Percentiles rank a stretch among this genome's conserved stretches.
These are phyloP conservation scores for Venturia canescens DNA, from an alignment of 1,140 invertebrate species.

Conservation along the genomic window DNA sequence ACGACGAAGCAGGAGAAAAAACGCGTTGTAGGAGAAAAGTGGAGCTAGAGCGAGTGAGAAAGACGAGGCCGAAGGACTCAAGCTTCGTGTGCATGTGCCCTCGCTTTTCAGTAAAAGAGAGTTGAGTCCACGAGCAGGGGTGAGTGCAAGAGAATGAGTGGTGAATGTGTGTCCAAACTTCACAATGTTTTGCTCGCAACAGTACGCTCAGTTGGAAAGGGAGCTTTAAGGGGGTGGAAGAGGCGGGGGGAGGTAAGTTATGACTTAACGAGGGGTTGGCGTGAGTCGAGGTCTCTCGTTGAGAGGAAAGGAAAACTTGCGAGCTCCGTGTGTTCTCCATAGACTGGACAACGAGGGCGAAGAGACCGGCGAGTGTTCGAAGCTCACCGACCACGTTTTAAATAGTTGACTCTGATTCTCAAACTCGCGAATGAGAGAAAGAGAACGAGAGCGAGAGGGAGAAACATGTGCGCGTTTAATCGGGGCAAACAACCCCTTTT, in stretches of 20 bases:
- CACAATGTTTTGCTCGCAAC: slow-evolving; percentile 11
- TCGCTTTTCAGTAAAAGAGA: neutral
- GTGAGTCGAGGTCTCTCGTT: slow-evolving; percentile 61
- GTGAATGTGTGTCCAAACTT: slow-evolving; percentile 18
- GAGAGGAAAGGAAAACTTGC: slow-evolving; percentile 24
- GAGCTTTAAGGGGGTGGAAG: neutral
- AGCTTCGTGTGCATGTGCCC: slow-evolving; percentile 31
- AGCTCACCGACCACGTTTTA: slow-evolving; percentile 61
- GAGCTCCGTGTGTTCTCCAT: slow-evolving; percentile 57
- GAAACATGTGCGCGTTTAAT: slow-evolving; percentile 32
- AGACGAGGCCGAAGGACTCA: slow-evolving; percentile 9
- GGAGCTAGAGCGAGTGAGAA: neutral
- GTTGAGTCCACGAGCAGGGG: neutral
- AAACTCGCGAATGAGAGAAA: slow-evolving; percentile 2
- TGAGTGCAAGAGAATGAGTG: slow-evolving; percentile 15
- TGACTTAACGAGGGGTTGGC: slow-evolving; percentile 76
- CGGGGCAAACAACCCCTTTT: slow-evolving; percentile 28
- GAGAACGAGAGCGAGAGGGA: neutral
- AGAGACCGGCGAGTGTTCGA: slow-evolving; percentile 45
- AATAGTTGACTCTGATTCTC: slow-evolving; percentile 66
- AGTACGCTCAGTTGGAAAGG: neutral
- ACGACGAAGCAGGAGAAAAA: neutral
- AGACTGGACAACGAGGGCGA: slow-evolving; percentile 57
- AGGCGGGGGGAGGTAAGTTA: slow-evolving; percentile 70
- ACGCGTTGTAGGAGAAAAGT: no score